phyloP scores from a whole-genome alignment of 2,888 invertebrate genomes.

The Diaprepes abbreviatus region DNA sequence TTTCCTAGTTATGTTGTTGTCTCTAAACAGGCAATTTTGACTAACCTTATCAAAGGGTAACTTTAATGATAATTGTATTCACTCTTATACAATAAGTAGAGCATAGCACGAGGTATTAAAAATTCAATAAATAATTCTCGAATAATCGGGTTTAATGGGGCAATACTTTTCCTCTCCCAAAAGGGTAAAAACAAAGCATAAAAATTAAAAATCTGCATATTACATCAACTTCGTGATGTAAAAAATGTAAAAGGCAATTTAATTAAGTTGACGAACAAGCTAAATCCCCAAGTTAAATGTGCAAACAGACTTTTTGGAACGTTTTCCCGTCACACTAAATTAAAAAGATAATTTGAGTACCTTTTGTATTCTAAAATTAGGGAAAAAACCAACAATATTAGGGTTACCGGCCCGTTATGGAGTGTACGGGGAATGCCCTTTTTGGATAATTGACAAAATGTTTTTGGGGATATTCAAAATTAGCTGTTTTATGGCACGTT shows the following conservation, averaged over 20 bases:
- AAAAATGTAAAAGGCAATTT: constrained; percentile 47
- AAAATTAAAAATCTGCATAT: constrained; percentile 45
- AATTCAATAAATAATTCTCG: neutral
- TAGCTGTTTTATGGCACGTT: neutral
- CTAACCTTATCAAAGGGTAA: too few species aligned
- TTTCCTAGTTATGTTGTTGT: too few species aligned
- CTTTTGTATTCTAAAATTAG: constrained; percentile 45
- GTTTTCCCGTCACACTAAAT: constrained; percentile 47
- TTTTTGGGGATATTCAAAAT: constrained; percentile 1
- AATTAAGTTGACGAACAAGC: constrained; percentile 47
- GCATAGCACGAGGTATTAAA: too few species aligned
- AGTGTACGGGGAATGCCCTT: constrained; percentile 17
- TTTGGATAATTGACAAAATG: constrained; percentile 25
- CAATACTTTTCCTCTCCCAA: neutral
- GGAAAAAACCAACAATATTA: constrained; percentile 36
- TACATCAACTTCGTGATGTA: constrained; percentile 36
- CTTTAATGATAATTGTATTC: too few species aligned
- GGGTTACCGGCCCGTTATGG: constrained; percentile 19
- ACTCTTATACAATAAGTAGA: too few species aligned
- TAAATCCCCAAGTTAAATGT: constrained; percentile 45
- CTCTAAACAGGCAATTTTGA: too few species aligned
- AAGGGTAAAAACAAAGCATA: constrained; percentile 23
- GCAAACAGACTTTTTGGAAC: constrained; percentile 45
- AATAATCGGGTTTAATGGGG: constrained; percentile 2
- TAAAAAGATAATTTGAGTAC: constrained; percentile 50